Evolutionary conservation across 2,888 invertebrate genomes (phyloP), one percentile per base, ranked within the genome.

Genomic region (Chelonus formosanus): DNA sequence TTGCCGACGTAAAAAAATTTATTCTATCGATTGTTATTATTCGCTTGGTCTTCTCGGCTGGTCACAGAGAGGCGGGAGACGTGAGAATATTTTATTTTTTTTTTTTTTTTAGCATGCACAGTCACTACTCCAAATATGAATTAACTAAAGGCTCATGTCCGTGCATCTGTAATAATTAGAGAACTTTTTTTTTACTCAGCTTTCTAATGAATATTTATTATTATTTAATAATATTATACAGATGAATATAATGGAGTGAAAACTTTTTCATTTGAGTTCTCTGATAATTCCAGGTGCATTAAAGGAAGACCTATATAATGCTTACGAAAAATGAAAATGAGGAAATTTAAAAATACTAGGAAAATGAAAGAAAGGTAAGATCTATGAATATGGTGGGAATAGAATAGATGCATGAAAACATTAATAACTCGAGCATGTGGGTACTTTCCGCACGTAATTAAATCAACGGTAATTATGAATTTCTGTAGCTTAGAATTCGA

Each of bases 101-200:
- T 58, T 50, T 63, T 58, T 48, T 73, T 71, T 72, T 78, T 80
- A 77, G 80, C 84, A 84, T 84, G 84, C 84, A 78, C 84, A 84
- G 83, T 79, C 83, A 84, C 84, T 84, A 84, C 83, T 83, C 79
- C 80, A 84, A 83, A 81, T 82, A 82, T 82, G 76, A 81, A 80
- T 76, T 80, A 80, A 80, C 81, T 83, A 81, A 81, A 79, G 81
- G 78, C 79, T 80, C 79, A 80, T 81, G 78, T 83, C 78, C 79
- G 80, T 77, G 74, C 75, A 75, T 76, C 75, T 75, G 76, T 76
- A 70, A 75, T 73, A 73, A 61, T 71, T 65, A 69, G 67, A 63
- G 73, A 56, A 56, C 32, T 7, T 31, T 40, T 56, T 43, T 55
- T 43, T n/a, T 43, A 31, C n/a, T 36, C n/a, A n/a, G 20, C 20